Evolutionary conservation across 2,888 invertebrate genomes (phyloP), one percentile per base, ranked within the genome.

Genomic region (Allophyes oxyacanthae): DNA sequence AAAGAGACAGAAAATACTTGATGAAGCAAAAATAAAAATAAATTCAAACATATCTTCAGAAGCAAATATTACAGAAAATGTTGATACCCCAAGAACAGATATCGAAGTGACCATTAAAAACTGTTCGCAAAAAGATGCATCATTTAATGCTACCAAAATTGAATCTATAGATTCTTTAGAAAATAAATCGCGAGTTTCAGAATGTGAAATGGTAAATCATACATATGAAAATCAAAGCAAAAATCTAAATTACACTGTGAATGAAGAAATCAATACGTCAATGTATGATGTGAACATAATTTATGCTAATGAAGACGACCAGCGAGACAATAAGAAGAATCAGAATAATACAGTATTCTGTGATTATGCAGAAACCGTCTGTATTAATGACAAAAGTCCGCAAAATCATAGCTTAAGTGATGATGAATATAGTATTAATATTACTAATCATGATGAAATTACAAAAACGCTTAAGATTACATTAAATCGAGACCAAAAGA

Each of bases 271-370:
- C 0, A 38, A 42, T 3, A 13, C 8, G 1, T 5, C 33, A 9
- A 37, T 6, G 9, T 40, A 37, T 14, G 43, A 66, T 26, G 10
- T 66, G 2, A 68, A 58, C 43, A 6, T 66, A n/a, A 34, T 51
- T 32, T 68, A 32, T 40, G 7, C 44, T 1, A 54, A 54, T 30
- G 20, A 37, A 36, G 25, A 36, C 5, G 13, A 6, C 30, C 25
- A 6, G 15, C 28, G 30, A 34, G 43, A 40, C 10, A 30, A 0
- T 38, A 28, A 48, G 7, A 9, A 13, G 0, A 34, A 8, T 11
- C 2, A 32, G 0, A 20, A 30, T 15, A 3, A 38, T 28, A 10
- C 9, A 13, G 10, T 58, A 1, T 0, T 7, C 1, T 66, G 69
- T 37, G 15, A 41, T 33, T 37, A 51, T 37, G 59, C 52, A 1